phyloP scores from a whole-genome alignment of 2,888 invertebrate genomes.

The Conistra vaccinii region DNA sequence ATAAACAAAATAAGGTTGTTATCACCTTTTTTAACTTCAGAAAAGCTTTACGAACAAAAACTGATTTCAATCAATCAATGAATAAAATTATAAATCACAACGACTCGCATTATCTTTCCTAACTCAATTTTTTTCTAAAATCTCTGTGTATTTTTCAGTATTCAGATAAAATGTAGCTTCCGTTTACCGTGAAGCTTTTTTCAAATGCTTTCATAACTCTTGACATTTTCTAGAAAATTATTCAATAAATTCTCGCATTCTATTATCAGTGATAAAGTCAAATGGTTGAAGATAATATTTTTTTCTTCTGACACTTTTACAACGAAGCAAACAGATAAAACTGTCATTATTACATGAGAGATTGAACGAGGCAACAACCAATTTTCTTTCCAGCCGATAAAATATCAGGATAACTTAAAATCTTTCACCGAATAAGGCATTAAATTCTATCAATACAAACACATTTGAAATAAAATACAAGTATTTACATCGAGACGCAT shows the following conservation, averaged over 20 bases:
- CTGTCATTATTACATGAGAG: background rate
- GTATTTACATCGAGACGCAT: conserved; percentile 78
- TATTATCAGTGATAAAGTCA: background rate
- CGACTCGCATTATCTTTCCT: background rate
- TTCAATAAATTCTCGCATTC: background rate
- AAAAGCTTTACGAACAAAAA: too few relatives aligned
- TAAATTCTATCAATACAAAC: conserved; percentile 43
- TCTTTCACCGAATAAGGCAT: conserved; percentile 15
- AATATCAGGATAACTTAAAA: conserved; percentile 7
- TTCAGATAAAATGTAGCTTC: background rate
- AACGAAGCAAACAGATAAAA: background rate
- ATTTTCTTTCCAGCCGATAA: conserved; percentile 10
- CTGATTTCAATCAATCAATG: too few relatives aligned
- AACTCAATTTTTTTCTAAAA: background rate
- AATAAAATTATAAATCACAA: background rate
- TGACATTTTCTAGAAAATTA: background rate
- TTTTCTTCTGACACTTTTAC: conserved; percentile 1
- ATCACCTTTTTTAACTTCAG: too few relatives aligned
- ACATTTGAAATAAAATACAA: conserved; percentile 64
- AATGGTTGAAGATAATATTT: background rate
- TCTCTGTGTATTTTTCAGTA: background rate
- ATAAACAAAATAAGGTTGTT: background rate
- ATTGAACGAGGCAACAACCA: background rate
- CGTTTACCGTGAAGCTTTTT: background rate
- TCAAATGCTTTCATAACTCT: background rate